Evolutionary conservation across 2,113 vertebrate species (phyloP).

Genomic region (Calyptommatus sinebrachiatus): DNA sequence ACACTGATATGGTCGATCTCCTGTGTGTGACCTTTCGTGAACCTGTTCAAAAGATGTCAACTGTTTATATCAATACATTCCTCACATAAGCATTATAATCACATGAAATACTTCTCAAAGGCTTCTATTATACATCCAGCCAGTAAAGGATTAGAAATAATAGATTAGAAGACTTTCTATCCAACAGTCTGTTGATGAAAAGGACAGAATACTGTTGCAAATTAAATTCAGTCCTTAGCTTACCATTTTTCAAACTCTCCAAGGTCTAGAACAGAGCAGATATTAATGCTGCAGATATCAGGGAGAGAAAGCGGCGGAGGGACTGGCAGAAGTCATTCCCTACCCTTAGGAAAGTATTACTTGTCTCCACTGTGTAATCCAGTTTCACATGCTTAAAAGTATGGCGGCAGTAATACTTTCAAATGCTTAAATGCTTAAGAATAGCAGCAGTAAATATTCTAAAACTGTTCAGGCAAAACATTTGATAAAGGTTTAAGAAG

Average conservation of each 20-base stretch:
- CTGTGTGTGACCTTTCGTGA: conserved; percentile 95
- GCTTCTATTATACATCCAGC: background rate
- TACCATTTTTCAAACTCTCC: background rate
- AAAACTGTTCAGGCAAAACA: background rate
- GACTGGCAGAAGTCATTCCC: background rate
- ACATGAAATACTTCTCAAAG: background rate
- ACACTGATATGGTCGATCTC: conserved; percentile 94
- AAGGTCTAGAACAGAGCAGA: background rate
- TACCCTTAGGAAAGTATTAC: background rate
- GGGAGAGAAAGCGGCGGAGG: background rate
- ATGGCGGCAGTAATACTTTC: background rate
- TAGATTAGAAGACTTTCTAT: background rate
- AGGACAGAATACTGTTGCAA: background rate
- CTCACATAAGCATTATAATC: background rate
- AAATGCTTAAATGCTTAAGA: background rate
- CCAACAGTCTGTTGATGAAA: background rate
- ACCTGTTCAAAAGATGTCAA: conserved; percentile 77
- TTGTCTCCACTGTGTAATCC: background rate
- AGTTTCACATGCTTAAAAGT: background rate
- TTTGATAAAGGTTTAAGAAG: background rate
- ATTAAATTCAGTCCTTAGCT: background rate
- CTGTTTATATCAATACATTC: background rate
- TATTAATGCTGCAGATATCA: background rate
- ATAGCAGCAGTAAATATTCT: background rate
- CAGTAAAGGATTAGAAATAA: background rate